Evolutionary conservation across 2,888 invertebrate species (phyloP).

Genomic region (Choristoneura rosaceana): DNA sequence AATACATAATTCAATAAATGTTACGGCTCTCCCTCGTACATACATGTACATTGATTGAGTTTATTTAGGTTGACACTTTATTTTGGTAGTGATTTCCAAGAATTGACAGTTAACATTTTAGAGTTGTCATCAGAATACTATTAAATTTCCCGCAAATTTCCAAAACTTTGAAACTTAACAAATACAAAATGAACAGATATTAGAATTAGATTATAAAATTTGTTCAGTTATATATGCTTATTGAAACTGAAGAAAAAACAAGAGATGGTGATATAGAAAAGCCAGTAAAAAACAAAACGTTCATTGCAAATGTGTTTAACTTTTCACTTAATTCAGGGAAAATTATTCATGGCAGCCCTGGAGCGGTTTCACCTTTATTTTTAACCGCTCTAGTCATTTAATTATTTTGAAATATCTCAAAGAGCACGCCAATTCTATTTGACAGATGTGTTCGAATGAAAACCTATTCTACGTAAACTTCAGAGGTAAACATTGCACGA

Average conservation of each 20-base stretch:
- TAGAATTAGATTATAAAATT: too few relatives aligned
- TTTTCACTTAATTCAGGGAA: background rate
- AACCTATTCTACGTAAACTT: background rate
- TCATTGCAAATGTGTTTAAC: too few relatives aligned
- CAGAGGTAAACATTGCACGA: background rate
- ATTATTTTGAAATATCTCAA: background rate
- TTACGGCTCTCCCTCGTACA: background rate
- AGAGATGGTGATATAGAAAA: too few relatives aligned
- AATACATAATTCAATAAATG: constrained; percentile 32
- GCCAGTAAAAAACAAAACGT: too few relatives aligned
- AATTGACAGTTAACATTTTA: constrained; percentile 5
- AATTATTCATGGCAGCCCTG: background rate
- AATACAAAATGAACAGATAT: too few relatives aligned
- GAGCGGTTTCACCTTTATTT: background rate
- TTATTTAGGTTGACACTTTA: background rate
- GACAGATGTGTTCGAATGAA: background rate
- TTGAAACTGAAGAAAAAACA: too few relatives aligned
- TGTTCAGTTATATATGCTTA: too few relatives aligned
- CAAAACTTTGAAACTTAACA: background rate
- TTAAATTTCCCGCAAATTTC: background rate
- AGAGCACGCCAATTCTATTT: background rate
- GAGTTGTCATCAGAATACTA: background rate
- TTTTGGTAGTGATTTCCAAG: background rate
- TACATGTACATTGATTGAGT: background rate
- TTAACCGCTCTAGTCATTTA: background rate